Evolutionary conservation across 2,888 invertebrate species (phyloP), one percentile per base, ranked within the genome.

Genomic region (Drosophila meridionalis): DNA sequence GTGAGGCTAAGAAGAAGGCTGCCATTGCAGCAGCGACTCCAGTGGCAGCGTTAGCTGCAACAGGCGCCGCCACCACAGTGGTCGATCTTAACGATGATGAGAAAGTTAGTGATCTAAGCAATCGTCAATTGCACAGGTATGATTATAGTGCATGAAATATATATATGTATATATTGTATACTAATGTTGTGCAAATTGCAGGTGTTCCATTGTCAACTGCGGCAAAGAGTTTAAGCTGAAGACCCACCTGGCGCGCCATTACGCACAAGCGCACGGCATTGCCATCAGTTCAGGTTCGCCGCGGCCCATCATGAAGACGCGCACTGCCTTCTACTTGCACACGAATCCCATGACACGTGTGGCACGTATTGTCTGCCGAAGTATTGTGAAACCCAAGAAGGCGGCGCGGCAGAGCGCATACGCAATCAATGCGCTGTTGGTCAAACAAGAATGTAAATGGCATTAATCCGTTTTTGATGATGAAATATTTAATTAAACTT

Each of bases 171-270:
- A 52, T 6, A 20, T 14, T 26, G 9, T 26, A 32, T 40, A 26
- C 9, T 36, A 45, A 36, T 42, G n/a, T 32, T 55, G 1, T 45
- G 1, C 7, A 2, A 11, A 28, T 26, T 32, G 70, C 96, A 96
- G 98, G 91, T 99, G 98, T 94, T 97, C 97, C 88, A 97, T 98
- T 87, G 95, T 96, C 86, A 97, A 97, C 88, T 99, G 99, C 94
- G 97, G 97, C 69, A 98, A 98, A 95, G 98, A 99, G 94, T 99
- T 99, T 94, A 98, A 98, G 93, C 94, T 98, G 89, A 99, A 98
- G 94, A 97, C 98, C 72, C 98, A 99, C 93, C 94, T 99, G 87
- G 97, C 97, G 75, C 96, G 98, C 73, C 99, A 99, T 94, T 97
- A 98, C 94, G 98, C 98, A 66, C 97, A 97, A 83, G 97, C 97